Evolutionary conservation across 1,140 invertebrate species (phyloP).

Genomic region (Caerostris extrusa): DNA sequence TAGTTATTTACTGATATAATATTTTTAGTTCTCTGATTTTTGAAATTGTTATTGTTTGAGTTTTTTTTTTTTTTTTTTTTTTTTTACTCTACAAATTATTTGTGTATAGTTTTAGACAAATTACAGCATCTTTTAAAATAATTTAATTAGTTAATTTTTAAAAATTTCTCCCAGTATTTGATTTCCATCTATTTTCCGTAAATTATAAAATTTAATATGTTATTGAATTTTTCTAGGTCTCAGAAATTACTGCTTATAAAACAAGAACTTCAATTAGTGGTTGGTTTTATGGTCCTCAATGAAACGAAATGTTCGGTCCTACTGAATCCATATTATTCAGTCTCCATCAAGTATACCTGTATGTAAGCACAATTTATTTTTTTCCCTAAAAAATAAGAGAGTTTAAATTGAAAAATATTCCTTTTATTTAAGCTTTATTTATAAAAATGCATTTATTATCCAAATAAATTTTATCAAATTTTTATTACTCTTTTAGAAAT

Average conservation of each 20-base stretch:
- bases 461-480: background rate
- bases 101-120: too few species aligned
- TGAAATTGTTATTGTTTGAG: too few species aligned
- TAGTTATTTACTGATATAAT: too few species aligned
- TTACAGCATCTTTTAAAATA: too few species aligned
- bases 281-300: constrained; percentile 84
- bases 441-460: background rate
- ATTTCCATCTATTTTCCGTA: too few species aligned
- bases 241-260: constrained; percentile 81
- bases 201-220: background rate
- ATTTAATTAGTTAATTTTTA: too few species aligned
- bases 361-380: constrained; percentile 38
- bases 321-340: constrained; percentile 77
- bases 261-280: constrained; percentile 83
- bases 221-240: constrained; percentile 79
- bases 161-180: too few species aligned
- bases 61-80: too few species aligned
- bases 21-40: too few species aligned
- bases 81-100: too few species aligned
- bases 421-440: background rate
- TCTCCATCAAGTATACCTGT: background rate
- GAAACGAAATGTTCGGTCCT: constrained; percentile 22
- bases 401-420: background rate
- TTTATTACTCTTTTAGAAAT: too few species aligned
- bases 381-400: background rate